Conservation (phyloP, 2,888 invertebrate species). For the Stenodema calcarata region DNA sequence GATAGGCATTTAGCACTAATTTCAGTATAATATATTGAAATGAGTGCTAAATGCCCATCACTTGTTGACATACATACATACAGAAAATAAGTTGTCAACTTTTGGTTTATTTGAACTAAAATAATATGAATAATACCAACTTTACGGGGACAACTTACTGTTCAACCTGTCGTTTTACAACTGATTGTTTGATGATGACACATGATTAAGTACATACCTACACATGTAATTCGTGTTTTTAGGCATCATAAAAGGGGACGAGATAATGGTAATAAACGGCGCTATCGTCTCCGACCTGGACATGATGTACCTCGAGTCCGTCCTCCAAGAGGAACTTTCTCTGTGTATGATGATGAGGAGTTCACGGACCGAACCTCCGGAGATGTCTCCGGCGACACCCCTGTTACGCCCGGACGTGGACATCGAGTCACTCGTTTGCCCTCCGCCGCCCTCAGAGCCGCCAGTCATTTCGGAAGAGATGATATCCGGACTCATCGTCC, state of each 20-base stretch:
- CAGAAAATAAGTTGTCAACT: no score
- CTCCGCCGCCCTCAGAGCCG: slow-evolving; percentile 93
- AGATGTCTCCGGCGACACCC: slow-evolving; percentile 64
- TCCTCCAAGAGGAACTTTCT: slow-evolving; percentile 91
- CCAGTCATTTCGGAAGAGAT: slow-evolving; percentile 93
- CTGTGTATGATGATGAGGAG: slow-evolving; percentile 96
- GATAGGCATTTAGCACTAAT: no score
- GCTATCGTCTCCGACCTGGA: slow-evolving; percentile 97
- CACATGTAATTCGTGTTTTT: no score
- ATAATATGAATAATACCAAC: no score
- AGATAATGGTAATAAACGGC: slow-evolving; percentile 98
- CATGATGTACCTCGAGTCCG: slow-evolving; percentile 98
- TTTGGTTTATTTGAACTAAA: no score
- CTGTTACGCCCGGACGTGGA: slow-evolving; percentile 86
- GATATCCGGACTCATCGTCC: slow-evolving; percentile 95
- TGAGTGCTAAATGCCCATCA: no score
- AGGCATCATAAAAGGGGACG: slow-evolving; percentile 97
- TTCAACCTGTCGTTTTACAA: no score
- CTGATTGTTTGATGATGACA: no score
- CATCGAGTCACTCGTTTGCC: slow-evolving; percentile 94
- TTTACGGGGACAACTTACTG: no score
- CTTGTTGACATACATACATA: no score
- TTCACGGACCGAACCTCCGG: slow-evolving; percentile 68
- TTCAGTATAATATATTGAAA: no score
- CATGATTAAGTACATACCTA: no score